A percentile compares a stretch with the other conserved stretches of the same genome.
Conservation (phyloP, 2,113 vertebrate genomes). For the Psophia crepitans region DNA sequence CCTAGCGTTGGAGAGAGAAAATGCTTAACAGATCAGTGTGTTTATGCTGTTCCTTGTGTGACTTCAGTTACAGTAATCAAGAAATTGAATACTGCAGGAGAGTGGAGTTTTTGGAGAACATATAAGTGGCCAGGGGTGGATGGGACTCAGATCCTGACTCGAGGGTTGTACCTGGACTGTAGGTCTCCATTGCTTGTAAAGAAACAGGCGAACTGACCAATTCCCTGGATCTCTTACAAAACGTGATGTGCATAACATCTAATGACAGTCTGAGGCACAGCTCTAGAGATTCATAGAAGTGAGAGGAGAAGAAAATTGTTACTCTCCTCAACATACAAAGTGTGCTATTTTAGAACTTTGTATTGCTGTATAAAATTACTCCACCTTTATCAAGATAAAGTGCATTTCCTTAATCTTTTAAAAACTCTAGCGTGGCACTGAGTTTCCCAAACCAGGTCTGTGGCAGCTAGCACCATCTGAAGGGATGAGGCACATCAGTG, state of each 20-base stretch:
- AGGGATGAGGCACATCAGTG: background rate
- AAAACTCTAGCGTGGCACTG: background rate
- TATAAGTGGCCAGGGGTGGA: background rate
- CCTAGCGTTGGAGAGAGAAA: background rate
- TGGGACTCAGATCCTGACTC: background rate
- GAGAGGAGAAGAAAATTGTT: background rate
- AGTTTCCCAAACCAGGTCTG: background rate
- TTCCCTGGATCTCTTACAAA: background rate
- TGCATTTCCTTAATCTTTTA: background rate
- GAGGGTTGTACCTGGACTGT: background rate
- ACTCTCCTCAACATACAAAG: background rate
- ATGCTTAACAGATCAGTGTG: background rate
- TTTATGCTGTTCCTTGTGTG: background rate
- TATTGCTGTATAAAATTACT: background rate
- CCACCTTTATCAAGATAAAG: background rate
- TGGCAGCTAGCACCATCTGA: background rate
- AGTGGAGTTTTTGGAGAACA: background rate
- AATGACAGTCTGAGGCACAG: background rate
- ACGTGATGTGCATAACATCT: fast-evolving
- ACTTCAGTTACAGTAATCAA: background rate
- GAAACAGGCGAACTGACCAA: background rate
- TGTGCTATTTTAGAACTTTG: background rate
- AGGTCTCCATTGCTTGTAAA: background rate
- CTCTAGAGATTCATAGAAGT: background rate
- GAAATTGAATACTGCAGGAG: background rate